Conservation (phyloP, 1,140 invertebrate genomes). For the Drosophila albomicans region DNA sequence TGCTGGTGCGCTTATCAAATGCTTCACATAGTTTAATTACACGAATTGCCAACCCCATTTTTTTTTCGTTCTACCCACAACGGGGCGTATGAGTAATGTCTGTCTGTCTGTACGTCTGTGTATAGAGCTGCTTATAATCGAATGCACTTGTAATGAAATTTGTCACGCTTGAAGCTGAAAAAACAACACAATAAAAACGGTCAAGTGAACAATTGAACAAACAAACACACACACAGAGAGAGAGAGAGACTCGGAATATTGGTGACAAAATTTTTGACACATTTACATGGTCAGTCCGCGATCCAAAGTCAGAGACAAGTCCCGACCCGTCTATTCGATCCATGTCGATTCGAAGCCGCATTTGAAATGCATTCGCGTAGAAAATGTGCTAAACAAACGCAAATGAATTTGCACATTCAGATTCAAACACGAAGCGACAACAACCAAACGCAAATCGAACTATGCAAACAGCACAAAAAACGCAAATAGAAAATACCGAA, state of each 20-base stretch:
- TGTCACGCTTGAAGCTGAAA: slow-evolving; percentile 33
- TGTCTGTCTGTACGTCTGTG: too few relatives aligned
- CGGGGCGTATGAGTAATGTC: slow-evolving; percentile 64
- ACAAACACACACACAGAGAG: neutral
- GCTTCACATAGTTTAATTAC: slow-evolving; percentile 56
- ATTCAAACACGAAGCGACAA: slow-evolving; percentile 72
- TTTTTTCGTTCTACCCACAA: neutral
- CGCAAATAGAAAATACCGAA: slow-evolving; percentile 19
- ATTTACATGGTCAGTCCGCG: slow-evolving; percentile 43
- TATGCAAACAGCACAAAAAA: neutral
- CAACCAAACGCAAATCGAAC: slow-evolving; percentile 27
- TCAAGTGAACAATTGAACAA: slow-evolving; percentile 42
- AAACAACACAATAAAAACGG: neutral
- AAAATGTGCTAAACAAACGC: slow-evolving; percentile 78
- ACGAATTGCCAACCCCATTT: slow-evolving; percentile 41
- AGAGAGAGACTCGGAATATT: too few relatives aligned
- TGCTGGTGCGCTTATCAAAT: slow-evolving; percentile 64
- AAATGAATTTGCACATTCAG: slow-evolving; percentile 77
- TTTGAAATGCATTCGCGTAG: slow-evolving; percentile 60
- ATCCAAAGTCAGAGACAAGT: slow-evolving; percentile 13
- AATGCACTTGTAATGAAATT: slow-evolving; percentile 46
- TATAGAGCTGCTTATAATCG: neutral
- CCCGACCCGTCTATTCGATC: slow-evolving; percentile 19
- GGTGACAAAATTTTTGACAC: slow-evolving; percentile 47
- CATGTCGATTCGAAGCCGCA: slow-evolving; percentile 5